phyloP scores from a whole-genome alignment of 2,888 invertebrate genomes.

The Ichneumon xanthorius region DNA sequence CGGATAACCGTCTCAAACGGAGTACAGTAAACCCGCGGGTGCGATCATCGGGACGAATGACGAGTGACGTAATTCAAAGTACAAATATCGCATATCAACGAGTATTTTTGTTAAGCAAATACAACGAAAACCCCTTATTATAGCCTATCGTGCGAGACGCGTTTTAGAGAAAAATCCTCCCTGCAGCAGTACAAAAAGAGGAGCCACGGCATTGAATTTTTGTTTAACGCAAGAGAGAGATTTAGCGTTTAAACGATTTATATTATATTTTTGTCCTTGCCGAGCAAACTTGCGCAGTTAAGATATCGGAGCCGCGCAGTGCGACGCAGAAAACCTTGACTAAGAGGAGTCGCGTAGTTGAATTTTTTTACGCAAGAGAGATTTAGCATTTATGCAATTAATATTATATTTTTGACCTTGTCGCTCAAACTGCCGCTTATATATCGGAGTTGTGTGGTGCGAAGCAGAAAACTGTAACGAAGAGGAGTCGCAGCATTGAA shows the following conservation, averaged over 20 bases:
- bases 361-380: no score
- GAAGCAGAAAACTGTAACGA: no score
- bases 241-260: neutral
- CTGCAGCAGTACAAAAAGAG: neutral
- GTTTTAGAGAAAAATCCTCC: neutral
- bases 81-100: constrained; percentile 78
- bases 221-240: neutral
- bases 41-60: constrained; percentile 53
- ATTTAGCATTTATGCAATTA: no score
- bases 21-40: constrained; percentile 38
- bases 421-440: no score
- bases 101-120: constrained; percentile 67
- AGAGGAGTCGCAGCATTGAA: neutral
- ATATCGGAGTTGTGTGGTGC: no score
- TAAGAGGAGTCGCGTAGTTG: no score
- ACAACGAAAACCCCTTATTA: constrained; percentile 29
- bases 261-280: neutral
- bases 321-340: neutral
- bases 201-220: neutral
- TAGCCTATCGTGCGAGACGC: neutral
- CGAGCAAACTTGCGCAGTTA: neutral
- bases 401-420: no score
- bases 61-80: constrained; percentile 78
- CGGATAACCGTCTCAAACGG: constrained; percentile 66
- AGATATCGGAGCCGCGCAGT: neutral